Evolutionary conservation across 2,797 vertebrate genomes (phyloP).

Genomic region (Limosa lapponica): DNA sequence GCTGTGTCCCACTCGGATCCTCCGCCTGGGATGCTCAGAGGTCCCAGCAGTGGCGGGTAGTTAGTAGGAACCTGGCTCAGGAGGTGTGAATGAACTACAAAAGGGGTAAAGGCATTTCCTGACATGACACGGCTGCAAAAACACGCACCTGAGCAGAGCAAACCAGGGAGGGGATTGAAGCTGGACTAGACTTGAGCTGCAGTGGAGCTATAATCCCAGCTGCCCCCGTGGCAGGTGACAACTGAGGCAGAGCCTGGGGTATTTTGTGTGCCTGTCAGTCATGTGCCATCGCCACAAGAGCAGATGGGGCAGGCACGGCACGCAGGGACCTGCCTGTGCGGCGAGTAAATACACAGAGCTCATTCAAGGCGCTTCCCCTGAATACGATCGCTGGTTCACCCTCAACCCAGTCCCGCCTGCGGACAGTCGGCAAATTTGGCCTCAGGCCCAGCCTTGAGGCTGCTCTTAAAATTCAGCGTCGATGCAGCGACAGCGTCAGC

Average conservation of each 20-base stretch:
- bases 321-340: conserved; percentile 15
- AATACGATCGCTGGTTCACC: not conserved
- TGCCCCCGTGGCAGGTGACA: conserved; percentile 37
- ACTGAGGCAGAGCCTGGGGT: conserved; percentile 12
- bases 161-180: not conserved
- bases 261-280: conserved; percentile 54
- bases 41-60: not conserved
- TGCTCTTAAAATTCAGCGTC: conserved; percentile 58
- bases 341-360: conserved; percentile 36
- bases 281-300: conserved; percentile 11
- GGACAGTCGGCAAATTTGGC: conserved; percentile 53
- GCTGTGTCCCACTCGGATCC: not conserved
- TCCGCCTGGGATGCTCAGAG: not conserved
- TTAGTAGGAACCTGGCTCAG: not conserved
- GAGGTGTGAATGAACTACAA: not conserved
- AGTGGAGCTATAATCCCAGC: not conserved
- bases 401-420: not conserved
- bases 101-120: not conserved
- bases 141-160: not conserved
- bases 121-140: not conserved
- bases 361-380: not conserved
- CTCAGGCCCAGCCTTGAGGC: conserved; percentile 69
- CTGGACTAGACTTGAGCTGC: not conserved
- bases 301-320: conserved; percentile 62
- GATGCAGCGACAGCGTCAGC: not conserved